Conservation (phyloP, 1,140 invertebrate genomes). For the Aphelinus atriplicis region DNA sequence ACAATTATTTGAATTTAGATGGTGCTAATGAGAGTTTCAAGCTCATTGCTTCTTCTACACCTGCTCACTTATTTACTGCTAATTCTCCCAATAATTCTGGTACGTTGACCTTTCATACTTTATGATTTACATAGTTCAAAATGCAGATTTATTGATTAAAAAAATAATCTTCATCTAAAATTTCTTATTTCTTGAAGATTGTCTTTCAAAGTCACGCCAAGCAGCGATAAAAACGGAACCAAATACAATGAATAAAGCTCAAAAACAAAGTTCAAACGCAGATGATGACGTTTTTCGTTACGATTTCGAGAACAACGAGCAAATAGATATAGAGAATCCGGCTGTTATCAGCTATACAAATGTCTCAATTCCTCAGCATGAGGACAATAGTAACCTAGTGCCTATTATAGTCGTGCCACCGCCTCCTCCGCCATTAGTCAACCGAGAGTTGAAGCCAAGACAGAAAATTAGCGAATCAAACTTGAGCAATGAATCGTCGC, state of each 20-base stretch:
- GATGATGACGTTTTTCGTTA: slow-evolving; percentile 72
- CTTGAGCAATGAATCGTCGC: slow-evolving; percentile 60
- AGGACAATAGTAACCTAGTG: slow-evolving; percentile 50
- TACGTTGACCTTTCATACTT: slow-evolving; percentile 3
- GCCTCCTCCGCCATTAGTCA: slow-evolving; percentile 70
- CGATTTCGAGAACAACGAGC: slow-evolving; percentile 69
- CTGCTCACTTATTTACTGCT: slow-evolving; percentile 55
- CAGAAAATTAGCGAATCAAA: slow-evolving; percentile 70
- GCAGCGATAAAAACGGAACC: slow-evolving; percentile 52
- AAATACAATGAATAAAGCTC: slow-evolving; percentile 50
- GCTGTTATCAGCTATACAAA: slow-evolving; percentile 70
- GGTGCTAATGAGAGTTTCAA: slow-evolving; percentile 60
- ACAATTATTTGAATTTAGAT: slow-evolving; percentile 69
- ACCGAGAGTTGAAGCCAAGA: slow-evolving; percentile 82
- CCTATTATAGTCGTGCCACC: slow-evolving; percentile 62
- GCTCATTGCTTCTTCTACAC: slow-evolving; percentile 43
- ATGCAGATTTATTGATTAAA: too few species aligned
- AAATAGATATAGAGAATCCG: slow-evolving; percentile 66
- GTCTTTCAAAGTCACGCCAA: slow-evolving; percentile 73
- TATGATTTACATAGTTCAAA: neutral
- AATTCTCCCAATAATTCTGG: slow-evolving; percentile 75
- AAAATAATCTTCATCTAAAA: neutral
- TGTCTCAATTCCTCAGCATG: slow-evolving; percentile 68
- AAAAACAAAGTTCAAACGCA: slow-evolving; percentile 76
- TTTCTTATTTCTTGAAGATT: neutral